Conservation (phyloP, 2,797 vertebrate species). For the Cygnus olor region DNA sequence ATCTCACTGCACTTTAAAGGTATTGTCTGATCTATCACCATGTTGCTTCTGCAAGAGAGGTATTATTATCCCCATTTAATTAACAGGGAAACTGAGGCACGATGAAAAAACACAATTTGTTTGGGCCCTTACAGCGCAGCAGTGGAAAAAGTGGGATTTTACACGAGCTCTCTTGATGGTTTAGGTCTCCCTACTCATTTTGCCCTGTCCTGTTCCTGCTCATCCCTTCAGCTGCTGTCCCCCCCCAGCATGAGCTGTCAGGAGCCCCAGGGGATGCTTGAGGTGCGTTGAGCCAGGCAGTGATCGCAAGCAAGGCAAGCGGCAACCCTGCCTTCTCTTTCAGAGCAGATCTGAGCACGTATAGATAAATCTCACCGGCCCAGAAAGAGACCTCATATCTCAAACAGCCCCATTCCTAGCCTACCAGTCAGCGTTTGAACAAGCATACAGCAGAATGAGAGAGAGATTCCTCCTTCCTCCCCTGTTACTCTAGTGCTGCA, state of each 20-base stretch:
- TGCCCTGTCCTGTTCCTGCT: background rate
- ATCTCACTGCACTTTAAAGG: conserved; percentile 31
- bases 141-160: background rate
- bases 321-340: background rate
- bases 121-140: background rate
- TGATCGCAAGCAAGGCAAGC: background rate
- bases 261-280: background rate
- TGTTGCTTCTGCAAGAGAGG: background rate
- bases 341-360: background rate
- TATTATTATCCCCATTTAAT: conserved; percentile 32
- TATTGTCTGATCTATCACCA: conserved; percentile 21
- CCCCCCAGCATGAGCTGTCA: background rate
- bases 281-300: background rate
- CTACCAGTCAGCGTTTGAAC: background rate
- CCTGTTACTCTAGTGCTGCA: background rate
- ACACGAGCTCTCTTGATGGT: background rate
- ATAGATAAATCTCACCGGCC: background rate
- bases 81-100: conserved; percentile 63
- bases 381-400: background rate
- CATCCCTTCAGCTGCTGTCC: background rate
- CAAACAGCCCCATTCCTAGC: background rate
- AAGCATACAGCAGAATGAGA: background rate
- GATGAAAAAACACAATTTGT: background rate
- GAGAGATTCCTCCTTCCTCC: background rate
- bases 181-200: background rate